Percentiles rank a stretch among this genome's conserved stretches.
Evolutionary conservation across 2,113 vertebrate species (phyloP).

Genomic region (Pangasianodon gigas): DNA sequence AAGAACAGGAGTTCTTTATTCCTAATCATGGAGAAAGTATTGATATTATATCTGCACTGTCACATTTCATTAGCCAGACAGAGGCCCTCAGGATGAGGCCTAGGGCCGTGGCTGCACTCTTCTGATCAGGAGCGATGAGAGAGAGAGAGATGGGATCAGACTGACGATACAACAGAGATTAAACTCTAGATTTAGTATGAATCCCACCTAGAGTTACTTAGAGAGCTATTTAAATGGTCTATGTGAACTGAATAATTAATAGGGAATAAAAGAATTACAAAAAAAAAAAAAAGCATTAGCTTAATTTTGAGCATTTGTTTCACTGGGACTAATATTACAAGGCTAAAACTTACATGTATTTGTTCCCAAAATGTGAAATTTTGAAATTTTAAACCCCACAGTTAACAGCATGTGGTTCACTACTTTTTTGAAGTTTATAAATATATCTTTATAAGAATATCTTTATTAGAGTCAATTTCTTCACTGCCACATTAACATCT

Average conservation of each 20-base stretch:
- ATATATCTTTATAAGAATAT: background rate
- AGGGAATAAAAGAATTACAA: background rate
- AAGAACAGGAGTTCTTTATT: constrained; percentile 75
- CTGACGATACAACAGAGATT: constrained; percentile 11
- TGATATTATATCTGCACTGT: constrained; percentile 88
- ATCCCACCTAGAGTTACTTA: constrained; percentile 37
- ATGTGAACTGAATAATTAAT: constrained; percentile 10
- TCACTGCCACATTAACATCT: background rate
- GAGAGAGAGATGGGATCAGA: constrained; percentile 24
- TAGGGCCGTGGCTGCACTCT: constrained; percentile 21
- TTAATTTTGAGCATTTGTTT: background rate
- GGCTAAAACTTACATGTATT: background rate
- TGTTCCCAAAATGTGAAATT: background rate
- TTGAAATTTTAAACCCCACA: background rate
- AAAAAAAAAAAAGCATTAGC: background rate
- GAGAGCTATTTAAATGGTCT: background rate
- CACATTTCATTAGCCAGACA: constrained; percentile 84
- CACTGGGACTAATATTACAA: background rate
- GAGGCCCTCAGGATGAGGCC: constrained; percentile 63
- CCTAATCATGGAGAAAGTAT: constrained; percentile 88
- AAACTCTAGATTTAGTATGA: constrained; percentile 42
- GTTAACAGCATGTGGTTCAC: background rate
- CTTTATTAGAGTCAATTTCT: background rate
- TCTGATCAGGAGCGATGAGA: constrained; percentile 48
- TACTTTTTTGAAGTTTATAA: background rate